phyloP scores from a whole-genome alignment of 2,113 vertebrate species.

The Syrrhaptes paradoxus region DNA sequence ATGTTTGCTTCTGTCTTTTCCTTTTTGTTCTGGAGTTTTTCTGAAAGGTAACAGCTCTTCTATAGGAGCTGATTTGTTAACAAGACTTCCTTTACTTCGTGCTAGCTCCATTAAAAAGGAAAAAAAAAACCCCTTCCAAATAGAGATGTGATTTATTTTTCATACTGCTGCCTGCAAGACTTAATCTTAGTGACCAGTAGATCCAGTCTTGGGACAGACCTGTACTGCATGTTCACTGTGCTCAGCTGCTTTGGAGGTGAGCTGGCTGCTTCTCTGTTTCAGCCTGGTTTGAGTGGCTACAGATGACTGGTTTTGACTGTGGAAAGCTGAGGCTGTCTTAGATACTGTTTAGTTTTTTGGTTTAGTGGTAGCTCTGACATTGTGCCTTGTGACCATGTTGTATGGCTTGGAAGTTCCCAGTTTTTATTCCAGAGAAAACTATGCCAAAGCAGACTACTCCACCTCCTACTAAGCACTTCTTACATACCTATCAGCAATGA shows the following conservation, averaged over 20 bases:
- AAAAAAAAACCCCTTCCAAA: background rate
- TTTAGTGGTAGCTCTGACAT: background rate
- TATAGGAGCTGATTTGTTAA: background rate
- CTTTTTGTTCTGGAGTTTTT: background rate
- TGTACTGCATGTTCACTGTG: background rate
- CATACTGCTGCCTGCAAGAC: background rate
- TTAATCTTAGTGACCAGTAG: background rate
- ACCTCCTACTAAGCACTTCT: background rate
- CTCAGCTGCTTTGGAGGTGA: background rate
- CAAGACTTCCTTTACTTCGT: background rate
- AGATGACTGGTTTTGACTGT: background rate
- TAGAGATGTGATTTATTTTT: background rate
- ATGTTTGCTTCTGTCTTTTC: background rate
- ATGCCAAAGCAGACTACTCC: background rate
- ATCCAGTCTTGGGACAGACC: background rate
- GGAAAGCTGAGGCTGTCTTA: background rate
- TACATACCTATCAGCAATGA: background rate
- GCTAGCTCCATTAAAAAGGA: background rate
- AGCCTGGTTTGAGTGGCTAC: background rate
- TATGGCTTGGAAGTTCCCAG: background rate
- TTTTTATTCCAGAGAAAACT: background rate
- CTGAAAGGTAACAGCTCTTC: background rate
- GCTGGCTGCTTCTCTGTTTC: background rate
- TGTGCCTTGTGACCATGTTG: background rate
- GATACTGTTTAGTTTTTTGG: background rate